phyloP scores from a whole-genome alignment of 2,888 invertebrate genomes.

The Hermodice carunculata region DNA sequence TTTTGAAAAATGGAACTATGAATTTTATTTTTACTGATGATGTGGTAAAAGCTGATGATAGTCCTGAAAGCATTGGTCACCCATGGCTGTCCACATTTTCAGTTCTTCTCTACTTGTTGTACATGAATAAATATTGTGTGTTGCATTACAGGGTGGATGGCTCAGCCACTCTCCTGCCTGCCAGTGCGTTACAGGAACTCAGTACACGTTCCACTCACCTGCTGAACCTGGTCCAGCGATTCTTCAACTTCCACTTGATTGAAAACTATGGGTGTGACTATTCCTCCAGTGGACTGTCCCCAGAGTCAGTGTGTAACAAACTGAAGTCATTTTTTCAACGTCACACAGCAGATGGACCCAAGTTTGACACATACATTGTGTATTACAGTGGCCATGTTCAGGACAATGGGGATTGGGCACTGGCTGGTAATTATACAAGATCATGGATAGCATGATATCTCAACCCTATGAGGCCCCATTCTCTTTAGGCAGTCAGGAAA shows the following conservation, averaged over 20 bases:
- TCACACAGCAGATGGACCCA: conserved; percentile 63
- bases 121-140: neutral
- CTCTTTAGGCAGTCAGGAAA: no score
- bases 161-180: conserved; percentile 47
- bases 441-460: no score
- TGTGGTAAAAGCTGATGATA: no score
- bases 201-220: conserved; percentile 54
- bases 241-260: conserved; percentile 67
- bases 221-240: conserved; percentile 58
- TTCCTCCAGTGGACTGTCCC: conserved; percentile 61
- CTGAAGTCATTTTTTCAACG: conserved; percentile 62
- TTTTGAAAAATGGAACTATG: no score
- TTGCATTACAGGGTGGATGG: no score
- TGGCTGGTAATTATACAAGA: no score
- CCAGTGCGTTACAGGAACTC: conserved; percentile 55
- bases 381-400: conserved; percentile 68
- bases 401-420: conserved; percentile 67
- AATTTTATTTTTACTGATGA: no score
- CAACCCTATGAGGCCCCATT: no score
- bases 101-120: neutral
- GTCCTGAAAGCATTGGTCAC: conserved; percentile 14
- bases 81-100: neutral
- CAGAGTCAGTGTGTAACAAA: conserved; percentile 56
- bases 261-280: conserved; percentile 68
- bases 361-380: conserved; percentile 67